These are phyloP conservation scores for Tautogolabrus adspersus DNA, from an alignment of 2,113 vertebrate genomes.

Conservation along the genomic window DNA sequence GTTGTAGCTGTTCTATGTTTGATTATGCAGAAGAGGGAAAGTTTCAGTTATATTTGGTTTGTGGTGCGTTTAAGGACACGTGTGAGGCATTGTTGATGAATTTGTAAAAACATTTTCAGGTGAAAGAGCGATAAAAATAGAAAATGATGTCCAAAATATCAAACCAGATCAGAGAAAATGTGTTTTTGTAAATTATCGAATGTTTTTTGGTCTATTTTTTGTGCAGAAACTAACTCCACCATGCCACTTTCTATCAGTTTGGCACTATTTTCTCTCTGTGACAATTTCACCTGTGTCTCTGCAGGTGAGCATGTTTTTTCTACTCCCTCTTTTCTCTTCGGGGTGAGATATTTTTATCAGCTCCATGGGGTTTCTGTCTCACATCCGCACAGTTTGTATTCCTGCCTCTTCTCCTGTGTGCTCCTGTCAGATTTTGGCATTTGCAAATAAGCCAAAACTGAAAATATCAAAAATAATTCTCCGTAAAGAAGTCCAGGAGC, in stretches of 20 bases:
- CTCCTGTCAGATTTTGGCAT: slow-evolving; percentile 60
- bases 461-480: slow-evolving; percentile 29
- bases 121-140: neutral
- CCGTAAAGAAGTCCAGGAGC: slow-evolving; percentile 31
- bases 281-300: slow-evolving; percentile 58
- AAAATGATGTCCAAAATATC: neutral
- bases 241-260: slow-evolving; percentile 5
- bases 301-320: slow-evolving; percentile 48
- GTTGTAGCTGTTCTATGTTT: neutral
- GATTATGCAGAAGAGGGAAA: neutral
- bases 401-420: slow-evolving; percentile 32
- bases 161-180: neutral
- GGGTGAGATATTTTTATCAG: slow-evolving; percentile 71
- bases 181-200: neutral
- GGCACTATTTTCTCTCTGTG: slow-evolving; percentile 38
- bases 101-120: neutral
- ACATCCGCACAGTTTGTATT: slow-evolving; percentile 35
- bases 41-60: neutral
- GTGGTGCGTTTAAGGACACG: neutral
- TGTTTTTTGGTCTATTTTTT: slow-evolving; percentile 1
- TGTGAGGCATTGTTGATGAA: no score
- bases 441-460: slow-evolving; percentile 43
- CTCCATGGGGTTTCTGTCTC: slow-evolving; percentile 68
- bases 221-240: slow-evolving; percentile 3
- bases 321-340: slow-evolving; percentile 46